Percentiles rank a stretch among this genome's conserved stretches.
These are phyloP conservation scores for Palloptera scutellata DNA, from an alignment of 2,888 invertebrate genomes.

Conservation along the genomic window DNA sequence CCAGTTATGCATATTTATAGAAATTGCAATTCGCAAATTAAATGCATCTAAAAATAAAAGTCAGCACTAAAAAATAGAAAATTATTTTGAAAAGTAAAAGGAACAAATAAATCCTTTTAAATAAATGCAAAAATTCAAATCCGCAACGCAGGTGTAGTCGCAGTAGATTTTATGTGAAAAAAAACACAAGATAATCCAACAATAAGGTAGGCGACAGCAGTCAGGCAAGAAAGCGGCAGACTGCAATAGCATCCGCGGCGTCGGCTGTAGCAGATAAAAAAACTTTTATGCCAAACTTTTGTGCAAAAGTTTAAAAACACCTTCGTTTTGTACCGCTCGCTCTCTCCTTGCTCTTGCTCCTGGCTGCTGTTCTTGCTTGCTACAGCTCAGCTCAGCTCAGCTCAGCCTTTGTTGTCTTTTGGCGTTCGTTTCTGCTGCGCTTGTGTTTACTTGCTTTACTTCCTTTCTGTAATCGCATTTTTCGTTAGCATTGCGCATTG, in stretches of 20 bases:
- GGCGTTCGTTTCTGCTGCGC: too few species aligned
- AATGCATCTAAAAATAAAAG: slow-evolving; percentile 21
- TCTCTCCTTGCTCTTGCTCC: neutral
- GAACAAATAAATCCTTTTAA: neutral
- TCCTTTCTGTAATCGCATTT: slow-evolving; percentile 25
- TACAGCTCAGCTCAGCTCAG: too few species aligned
- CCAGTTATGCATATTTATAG: slow-evolving; percentile 53
- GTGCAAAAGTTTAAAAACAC: slow-evolving; percentile 25
- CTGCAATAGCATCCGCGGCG: neutral
- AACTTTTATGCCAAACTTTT: slow-evolving; percentile 36
- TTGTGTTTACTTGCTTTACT: neutral
- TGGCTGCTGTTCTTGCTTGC: too few species aligned
- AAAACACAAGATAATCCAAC: too few species aligned
- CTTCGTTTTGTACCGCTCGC: too few species aligned
- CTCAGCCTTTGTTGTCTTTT: neutral
- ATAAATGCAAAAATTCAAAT: slow-evolving; percentile 8
- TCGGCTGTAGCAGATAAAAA: too few species aligned
- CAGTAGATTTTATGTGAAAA: too few species aligned
- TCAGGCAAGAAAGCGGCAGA: too few species aligned
- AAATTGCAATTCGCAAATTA: slow-evolving; percentile 35
- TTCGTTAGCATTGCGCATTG: neutral
- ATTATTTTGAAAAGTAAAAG: neutral
- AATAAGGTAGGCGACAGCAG: too few species aligned
- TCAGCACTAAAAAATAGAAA: neutral
- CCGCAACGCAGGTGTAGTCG: slow-evolving; percentile 19